Evolutionary conservation across 2,888 invertebrate species (phyloP).

Genomic region (Acronicta alni): DNA sequence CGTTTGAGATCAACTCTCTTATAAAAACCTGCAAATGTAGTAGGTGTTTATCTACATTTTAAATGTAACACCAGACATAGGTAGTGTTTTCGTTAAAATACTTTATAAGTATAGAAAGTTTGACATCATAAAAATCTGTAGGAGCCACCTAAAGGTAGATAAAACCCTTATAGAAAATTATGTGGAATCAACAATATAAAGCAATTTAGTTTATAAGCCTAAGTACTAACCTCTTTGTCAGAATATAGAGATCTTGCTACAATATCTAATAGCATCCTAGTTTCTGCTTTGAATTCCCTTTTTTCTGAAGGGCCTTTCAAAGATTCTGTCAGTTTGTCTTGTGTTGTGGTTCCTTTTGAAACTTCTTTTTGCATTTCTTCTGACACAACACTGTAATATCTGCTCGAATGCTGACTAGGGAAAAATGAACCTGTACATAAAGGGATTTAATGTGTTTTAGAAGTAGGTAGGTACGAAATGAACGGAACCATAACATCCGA

Average conservation of each 20-base stretch:
- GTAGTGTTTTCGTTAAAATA: no score
- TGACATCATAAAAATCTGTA: no score
- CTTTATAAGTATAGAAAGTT: no score
- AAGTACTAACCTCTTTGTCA: constrained; percentile 94
- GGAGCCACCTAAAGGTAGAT: no score
- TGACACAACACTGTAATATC: constrained; percentile 66
- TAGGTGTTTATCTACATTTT: background rate
- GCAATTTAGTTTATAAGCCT: no score
- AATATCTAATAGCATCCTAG: constrained; percentile 97
- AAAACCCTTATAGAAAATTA: no score
- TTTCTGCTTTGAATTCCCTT: constrained; percentile 99
- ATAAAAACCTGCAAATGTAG: constrained; percentile 93
- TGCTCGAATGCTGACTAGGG: constrained; percentile 37
- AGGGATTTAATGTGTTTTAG: background rate
- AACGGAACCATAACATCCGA: no score
- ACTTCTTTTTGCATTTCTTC: constrained; percentile 68
- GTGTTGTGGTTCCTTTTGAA: constrained; percentile 73
- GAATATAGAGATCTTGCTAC: constrained; percentile 99
- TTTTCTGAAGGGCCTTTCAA: constrained; percentile 91
- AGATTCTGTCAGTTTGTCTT: constrained; percentile 76
- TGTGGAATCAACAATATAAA: no score
- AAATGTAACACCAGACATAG: no score
- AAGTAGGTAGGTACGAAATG: no score
- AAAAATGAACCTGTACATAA: constrained; percentile 32
- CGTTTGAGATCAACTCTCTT: constrained; percentile 98